phyloP scores from a whole-genome alignment of 2,888 invertebrate genomes.

The Entomobrya proxima region DNA sequence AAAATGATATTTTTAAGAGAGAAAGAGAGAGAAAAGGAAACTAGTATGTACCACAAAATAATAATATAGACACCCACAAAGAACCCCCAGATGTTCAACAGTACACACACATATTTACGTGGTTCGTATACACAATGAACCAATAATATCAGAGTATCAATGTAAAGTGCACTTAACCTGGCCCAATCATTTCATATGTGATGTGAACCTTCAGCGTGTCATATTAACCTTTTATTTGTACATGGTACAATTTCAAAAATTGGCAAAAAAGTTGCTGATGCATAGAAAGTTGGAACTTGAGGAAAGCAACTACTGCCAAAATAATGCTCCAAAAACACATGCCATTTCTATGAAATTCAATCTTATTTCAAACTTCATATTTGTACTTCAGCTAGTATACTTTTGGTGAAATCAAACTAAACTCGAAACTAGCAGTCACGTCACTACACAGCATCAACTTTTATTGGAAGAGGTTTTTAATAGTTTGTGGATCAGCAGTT shows the following conservation, averaged over 20 bases:
- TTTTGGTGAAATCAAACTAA: background rate
- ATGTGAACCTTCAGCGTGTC: constrained; percentile 13
- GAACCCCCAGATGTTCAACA: background rate
- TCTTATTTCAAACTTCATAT: background rate
- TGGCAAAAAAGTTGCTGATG: background rate
- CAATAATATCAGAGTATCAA: constrained; percentile 17
- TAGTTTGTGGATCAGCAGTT: no score
- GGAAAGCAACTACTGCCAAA: background rate
- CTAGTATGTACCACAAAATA: background rate
- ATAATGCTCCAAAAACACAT: background rate
- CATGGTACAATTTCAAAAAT: background rate
- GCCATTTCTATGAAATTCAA: background rate
- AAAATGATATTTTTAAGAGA: background rate
- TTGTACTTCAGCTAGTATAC: background rate
- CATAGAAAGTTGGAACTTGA: background rate
- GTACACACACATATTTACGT: constrained; percentile 24
- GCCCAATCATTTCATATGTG: constrained; percentile 35
- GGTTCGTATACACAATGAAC: constrained; percentile 7
- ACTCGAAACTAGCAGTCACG: background rate
- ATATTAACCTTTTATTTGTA: constrained; percentile 47
- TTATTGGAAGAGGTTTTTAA: no score
- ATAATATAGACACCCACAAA: background rate
- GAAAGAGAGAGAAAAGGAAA: background rate
- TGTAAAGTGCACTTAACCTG: constrained; percentile 49
- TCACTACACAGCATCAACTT: no score